Evolutionary conservation across 2,888 invertebrate genomes (phyloP), one percentile per base, ranked within the genome.

Genomic region (Onchidella celtica): DNA sequence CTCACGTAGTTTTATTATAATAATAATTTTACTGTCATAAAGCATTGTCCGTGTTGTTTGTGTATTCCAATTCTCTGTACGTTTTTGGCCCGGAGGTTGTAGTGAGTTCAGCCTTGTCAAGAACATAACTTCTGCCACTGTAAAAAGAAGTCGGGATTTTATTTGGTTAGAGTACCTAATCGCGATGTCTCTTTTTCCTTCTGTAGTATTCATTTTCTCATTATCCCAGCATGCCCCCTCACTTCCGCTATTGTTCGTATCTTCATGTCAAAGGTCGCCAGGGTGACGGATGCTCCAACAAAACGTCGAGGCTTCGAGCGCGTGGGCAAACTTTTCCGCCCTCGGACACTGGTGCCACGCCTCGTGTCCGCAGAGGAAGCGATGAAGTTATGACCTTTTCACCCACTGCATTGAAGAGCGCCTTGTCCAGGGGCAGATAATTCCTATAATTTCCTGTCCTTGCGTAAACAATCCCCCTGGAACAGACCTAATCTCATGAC

Each of bases 401-500:
- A 76, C 38, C 76, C 32, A 63, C 14, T 32, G 2, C 17, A 0
- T 0, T 21, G 2, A 65, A 65, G 47, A 55, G 47, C n/a, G 29
- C n/a, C 38, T 40, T 36, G 66, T 66, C 27, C 66, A 11, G 0
- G 32, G 47, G n/a, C 21, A 47, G 11, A 65, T 47, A 55, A 66
- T 66, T 76, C 47, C 32, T 32, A n/a, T 66, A 76, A 75, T 76
- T 76, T 76, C 34, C 66, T 29, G 34, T 17, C 55, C 3, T 40
- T 27, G 38, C 27, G 40, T 47, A 65, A 76, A 76, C 76, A 76
- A 55, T 76, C 1, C 47, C 14, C 3, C 24, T 24, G 29, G 57
- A 73, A 61, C 59, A 36, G 34, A 9, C 24, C 34, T 59, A 57
- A 57, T 57, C 34, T 6, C 6, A 14, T 36, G 0, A 40, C 0